Evolutionary conservation across 2,888 invertebrate species (phyloP).

Genomic region (Alloscopus bannaensis): DNA sequence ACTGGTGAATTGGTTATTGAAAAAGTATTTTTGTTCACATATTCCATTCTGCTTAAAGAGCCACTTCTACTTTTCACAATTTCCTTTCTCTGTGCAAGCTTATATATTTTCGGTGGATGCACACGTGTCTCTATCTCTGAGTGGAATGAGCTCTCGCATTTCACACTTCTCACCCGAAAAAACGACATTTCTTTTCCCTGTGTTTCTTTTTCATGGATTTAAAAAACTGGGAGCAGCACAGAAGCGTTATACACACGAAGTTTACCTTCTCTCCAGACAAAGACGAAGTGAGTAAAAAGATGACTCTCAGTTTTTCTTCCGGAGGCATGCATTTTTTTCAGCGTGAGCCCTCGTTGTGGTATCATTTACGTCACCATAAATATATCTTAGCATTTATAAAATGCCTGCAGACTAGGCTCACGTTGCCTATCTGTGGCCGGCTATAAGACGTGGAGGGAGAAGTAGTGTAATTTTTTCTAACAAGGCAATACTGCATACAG

Average conservation of each 20-base stretch:
- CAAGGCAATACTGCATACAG: conserved; percentile 2
- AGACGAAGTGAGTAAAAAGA: conserved; percentile 32
- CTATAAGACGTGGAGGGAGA: neutral
- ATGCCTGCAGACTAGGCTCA: conserved; percentile 1
- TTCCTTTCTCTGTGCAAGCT: neutral
- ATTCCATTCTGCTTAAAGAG: conserved; percentile 36
- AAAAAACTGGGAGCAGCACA: neutral
- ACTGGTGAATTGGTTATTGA: conserved; percentile 49
- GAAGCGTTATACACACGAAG: neutral
- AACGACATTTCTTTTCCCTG: conserved; percentile 49
- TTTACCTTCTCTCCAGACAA: neutral
- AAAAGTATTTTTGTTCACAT: conserved; percentile 35
- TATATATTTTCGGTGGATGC: neutral
- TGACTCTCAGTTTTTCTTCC: conserved; percentile 47
- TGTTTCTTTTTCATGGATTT: conserved; percentile 12
- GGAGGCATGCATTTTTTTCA: conserved; percentile 40
- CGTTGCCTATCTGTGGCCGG: conserved; percentile 8
- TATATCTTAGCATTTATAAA: conserved; percentile 48
- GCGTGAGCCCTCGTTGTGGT: conserved; percentile 37
- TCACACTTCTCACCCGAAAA: conserved; percentile 13
- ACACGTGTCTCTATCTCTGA: too few relatives aligned
- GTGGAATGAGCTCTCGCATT: too few relatives aligned
- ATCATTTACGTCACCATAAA: conserved; percentile 59
- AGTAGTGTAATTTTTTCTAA: neutral
- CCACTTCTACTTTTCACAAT: conserved; percentile 5